Evolutionary conservation across 1,140 invertebrate genomes (phyloP), one percentile per base, ranked within the genome.

Genomic region (Cyrtorhinus lividipennis): DNA sequence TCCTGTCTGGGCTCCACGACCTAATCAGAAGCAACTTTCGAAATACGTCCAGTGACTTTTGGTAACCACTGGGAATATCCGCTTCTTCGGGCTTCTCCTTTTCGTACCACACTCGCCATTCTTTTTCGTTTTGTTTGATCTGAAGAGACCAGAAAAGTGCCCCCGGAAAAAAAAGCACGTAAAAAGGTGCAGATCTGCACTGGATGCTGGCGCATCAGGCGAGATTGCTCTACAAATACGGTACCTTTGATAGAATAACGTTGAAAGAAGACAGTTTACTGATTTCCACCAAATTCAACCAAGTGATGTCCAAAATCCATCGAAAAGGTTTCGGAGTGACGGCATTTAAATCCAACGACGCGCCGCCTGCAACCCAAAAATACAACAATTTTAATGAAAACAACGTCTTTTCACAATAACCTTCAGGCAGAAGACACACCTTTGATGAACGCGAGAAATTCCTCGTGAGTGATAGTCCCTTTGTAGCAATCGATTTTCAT

Each of bases 221-320:
- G n/a, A n/a, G n/a, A n/a, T n/a, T n/a, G n/a, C n/a, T n/a, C n/a
- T n/a, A n/a, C n/a, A n/a, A n/a, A n/a, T n/a, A n/a, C n/a, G n/a
- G 74, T 74, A 88, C 86, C 74, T 90, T 89, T 10, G 80, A 81
- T 2, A 95, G 73, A 59, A 97, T 83, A 59, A 87, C 84, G 3
- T 79, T 80, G 73, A 97, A 98, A 24, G 80, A 82, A 24, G 85
- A 79, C 3, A 96, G 74, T 72, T 93, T 94, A 70, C 86, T 92
- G 2, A 98, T 88, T 74, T 96, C 92, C 0, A 97, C 92, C 59
- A 98, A 77, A 79, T 98, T 98, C 18, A 98, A 72, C 95, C 95
- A 98, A 1, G 92, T 95, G 45, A 95, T 88, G 69, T 98, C 93
- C 8, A 94, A 76, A 69, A 98, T 93, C 95, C 95, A 98, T 68